Percentiles rank a stretch among this genome's conserved stretches.
phyloP scores from a whole-genome alignment of 2,888 invertebrate species.

The Ichneumon xanthorius region DNA sequence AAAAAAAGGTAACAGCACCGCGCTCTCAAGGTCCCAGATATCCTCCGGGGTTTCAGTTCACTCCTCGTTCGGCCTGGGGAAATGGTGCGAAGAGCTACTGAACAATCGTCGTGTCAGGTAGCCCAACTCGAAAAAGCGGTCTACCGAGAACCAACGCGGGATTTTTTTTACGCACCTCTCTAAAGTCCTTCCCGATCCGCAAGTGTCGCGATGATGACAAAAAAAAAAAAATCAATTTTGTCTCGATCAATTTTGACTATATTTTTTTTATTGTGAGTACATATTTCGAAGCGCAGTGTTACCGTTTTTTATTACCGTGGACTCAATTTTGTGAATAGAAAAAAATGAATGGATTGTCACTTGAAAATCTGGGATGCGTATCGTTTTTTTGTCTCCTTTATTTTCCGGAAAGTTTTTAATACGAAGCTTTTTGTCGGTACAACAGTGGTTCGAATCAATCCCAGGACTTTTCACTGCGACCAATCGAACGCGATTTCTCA shows the following conservation, averaged over 20 bases:
- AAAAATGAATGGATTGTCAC: neutral
- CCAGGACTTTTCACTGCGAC: constrained; percentile 11
- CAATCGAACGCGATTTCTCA: constrained; percentile 17
- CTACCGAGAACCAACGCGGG: constrained; percentile 30
- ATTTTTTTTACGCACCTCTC: constrained; percentile 28
- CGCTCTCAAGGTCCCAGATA: constrained; percentile 56
- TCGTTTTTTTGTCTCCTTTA: neutral
- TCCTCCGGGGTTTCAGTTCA: constrained; percentile 63
- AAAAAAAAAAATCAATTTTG: constrained; percentile 20
- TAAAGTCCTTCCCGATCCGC: constrained; percentile 20
- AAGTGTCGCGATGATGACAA: constrained; percentile 44
- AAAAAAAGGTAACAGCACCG: constrained; percentile 54
- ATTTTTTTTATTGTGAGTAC: neutral
- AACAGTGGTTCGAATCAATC: neutral
- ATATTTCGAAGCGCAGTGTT: neutral
- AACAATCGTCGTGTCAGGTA: constrained; percentile 54
- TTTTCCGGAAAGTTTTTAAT: neutral
- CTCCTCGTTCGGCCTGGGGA: constrained; percentile 40
- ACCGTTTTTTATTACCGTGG: neutral
- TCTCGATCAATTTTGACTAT: neutral
- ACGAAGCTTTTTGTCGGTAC: neutral
- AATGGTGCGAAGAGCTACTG: constrained; percentile 58
- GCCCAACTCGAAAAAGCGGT: constrained; percentile 64
- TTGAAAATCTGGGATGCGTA: neutral
- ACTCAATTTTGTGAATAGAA: neutral